Evolutionary conservation across 1,140 invertebrate species (phyloP), one percentile per base, ranked within the genome.

Genomic region (Euschistus heros): DNA sequence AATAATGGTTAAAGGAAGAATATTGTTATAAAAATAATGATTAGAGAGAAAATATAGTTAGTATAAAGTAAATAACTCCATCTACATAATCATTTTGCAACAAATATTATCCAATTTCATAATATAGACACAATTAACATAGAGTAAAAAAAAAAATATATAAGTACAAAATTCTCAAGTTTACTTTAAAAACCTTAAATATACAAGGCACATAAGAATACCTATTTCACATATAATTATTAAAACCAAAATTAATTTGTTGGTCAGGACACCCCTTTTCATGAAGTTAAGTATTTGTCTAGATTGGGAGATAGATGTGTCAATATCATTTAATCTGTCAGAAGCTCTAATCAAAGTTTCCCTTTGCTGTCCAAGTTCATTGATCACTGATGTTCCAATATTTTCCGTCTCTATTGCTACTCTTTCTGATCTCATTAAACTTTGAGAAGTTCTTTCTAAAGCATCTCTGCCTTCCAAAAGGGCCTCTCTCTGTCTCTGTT

Each of bases 371-470:
- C 80, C 80, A 24, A 87, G 72, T 70, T 87, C 84, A 62, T 79
- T 78, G n/a, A 89, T 78, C 8, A 89, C 87, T 73, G 87, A 86
- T 4, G 81, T 84, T 0, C 88, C 89, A 68, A 91, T 81, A 71
- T 83, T 79, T 75, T 92, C 90, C 0, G 87, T 90, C 73, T 92
- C 88, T 10, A 83, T 79, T 15, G 89, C 87, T 57, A 88, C 79
- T 70, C 82, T 82, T 67, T 87, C 84, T 2, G 87, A 86, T 66
- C 87, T 76, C 2, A 79, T 78, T 15, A 91, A 76, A 68, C 85
- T 86, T 42, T 84, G 80, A 0, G 81, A 79, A 5, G 86, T 81
- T 65, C 85, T 74, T 67, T 84, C 80, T 6, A 90, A 71, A n/a
- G 79, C 74, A 65, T 77, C 76, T 67, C 77, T 77, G 18, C 82